Conservation (phyloP, 1,140 invertebrate genomes). For the Drosophila murphyi region DNA sequence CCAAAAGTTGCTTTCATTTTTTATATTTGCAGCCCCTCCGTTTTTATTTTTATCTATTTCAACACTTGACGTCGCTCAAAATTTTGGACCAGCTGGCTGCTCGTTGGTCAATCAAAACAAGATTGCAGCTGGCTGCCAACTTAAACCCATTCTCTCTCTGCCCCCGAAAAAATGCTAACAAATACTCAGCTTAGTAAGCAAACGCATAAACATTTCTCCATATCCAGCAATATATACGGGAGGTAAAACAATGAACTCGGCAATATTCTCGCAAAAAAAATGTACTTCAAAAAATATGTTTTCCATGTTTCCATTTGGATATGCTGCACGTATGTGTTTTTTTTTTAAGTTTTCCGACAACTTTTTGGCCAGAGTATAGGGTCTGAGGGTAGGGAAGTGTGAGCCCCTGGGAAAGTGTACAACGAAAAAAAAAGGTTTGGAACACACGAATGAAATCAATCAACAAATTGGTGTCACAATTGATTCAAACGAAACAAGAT, state of each 20-base stretch:
- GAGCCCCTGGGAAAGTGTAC: constrained; percentile 10
- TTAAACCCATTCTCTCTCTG: not conserved
- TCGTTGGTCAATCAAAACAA: constrained; percentile 50
- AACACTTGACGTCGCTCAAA: not conserved
- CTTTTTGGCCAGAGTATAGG: constrained; percentile 14
- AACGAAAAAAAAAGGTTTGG: constrained; percentile 3
- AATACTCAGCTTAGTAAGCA: constrained; percentile 49
- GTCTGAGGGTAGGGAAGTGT: not conserved
- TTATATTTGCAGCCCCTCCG: not conserved
- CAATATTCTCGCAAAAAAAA: not conserved
- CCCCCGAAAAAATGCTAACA: constrained; percentile 32
- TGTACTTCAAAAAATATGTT: constrained; percentile 33
- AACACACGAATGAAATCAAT: constrained; percentile 34
- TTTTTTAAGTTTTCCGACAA: constrained; percentile 28
- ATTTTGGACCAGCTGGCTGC: constrained; percentile 21
- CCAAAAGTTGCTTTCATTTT: constrained; percentile 74
- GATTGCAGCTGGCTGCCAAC: constrained; percentile 42
- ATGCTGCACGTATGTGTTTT: constrained; percentile 45
- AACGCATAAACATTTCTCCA: constrained; percentile 74
- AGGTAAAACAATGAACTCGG: constrained; percentile 59
- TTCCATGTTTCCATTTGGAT: constrained; percentile 69
- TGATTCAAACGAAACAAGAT: constrained; percentile 40
- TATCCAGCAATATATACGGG: constrained; percentile 52
- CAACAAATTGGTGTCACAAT: constrained; percentile 51
- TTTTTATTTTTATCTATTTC: constrained; percentile 21